These are phyloP conservation scores for Arctocebus calabarensis DNA, from an alignment of 2,797 vertebrate species.

Conservation along the genomic window DNA sequence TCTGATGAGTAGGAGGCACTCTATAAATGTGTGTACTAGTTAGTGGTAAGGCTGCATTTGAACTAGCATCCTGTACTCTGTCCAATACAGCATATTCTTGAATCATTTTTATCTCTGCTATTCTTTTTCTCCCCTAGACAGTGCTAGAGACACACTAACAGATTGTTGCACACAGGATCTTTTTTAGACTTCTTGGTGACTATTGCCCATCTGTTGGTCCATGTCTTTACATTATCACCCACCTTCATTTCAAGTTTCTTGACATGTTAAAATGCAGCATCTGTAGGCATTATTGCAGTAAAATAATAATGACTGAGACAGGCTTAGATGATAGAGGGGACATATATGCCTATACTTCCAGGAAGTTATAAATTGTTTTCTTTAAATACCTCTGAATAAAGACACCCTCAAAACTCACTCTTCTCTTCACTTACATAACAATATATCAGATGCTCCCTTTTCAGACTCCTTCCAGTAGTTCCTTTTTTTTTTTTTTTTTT, in stretches of 20 bases:
- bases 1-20: neutral
- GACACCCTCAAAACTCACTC: neutral
- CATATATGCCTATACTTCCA: neutral
- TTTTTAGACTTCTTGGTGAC: conserved; percentile 56
- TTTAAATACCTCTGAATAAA: conserved; percentile 27
- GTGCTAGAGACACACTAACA: conserved; percentile 74
- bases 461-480: neutral
- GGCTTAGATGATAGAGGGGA: neutral
- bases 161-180: conserved; percentile 51
- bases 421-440: conserved; percentile 31
- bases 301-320: conserved; percentile 38
- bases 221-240: conserved; percentile 59
- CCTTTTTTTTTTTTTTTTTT: neutral
- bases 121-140: conserved; percentile 76
- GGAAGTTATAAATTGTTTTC: conserved; percentile 21
- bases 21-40: neutral
- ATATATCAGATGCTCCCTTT: conserved; percentile 22
- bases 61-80: conserved; percentile 30
- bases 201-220: conserved; percentile 65
- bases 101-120: conserved; percentile 50
- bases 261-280: conserved; percentile 50
- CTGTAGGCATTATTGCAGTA: conserved; percentile 48
- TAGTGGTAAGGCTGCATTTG: conserved; percentile 4
- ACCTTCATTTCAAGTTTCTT: conserved; percentile 42
- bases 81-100: conserved; percentile 23